phyloP scores from a whole-genome alignment of 2,888 invertebrate genomes.

The Hipparchia semele region DNA sequence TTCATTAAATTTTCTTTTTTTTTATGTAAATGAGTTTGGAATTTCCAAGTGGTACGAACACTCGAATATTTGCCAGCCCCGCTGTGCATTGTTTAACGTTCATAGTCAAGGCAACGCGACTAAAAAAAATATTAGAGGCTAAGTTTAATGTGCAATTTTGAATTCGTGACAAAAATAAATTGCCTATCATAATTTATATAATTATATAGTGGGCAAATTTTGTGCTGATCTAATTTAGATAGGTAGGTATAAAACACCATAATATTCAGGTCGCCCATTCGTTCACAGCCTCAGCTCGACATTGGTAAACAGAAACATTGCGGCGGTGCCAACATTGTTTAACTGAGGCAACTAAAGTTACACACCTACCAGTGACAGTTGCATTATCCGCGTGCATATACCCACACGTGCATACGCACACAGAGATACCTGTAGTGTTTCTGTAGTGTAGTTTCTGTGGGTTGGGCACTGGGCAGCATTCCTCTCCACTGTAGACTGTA shows the following conservation, averaged over 20 bases:
- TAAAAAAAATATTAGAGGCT: not conserved
- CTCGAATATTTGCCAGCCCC: not conserved
- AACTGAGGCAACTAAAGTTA: not conserved
- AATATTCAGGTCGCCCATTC: conserved; percentile 2
- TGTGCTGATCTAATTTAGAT: not conserved
- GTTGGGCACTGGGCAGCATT: too few relatives aligned
- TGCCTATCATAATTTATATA: too few relatives aligned
- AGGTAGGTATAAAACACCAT: not conserved
- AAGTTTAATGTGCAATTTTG: not conserved
- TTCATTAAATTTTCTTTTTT: not conserved
- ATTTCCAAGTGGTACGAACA: conserved; percentile 7
- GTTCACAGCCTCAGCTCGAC: not conserved
- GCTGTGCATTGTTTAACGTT: not conserved
- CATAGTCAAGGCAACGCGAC: not conserved
- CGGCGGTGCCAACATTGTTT: conserved; percentile 10
- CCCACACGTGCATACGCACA: too few relatives aligned
- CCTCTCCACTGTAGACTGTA: too few relatives aligned
- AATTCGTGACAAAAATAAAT: conserved; percentile 6
- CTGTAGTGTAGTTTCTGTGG: too few relatives aligned
- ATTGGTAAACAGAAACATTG: not conserved
- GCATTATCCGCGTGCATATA: too few relatives aligned
- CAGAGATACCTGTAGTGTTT: too few relatives aligned
- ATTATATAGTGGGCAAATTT: not conserved
- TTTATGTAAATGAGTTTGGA: conserved; percentile 7
- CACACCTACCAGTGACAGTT: too few relatives aligned